Conservation (phyloP, 1,140 invertebrate species). For the Piezodorus guildinii region DNA sequence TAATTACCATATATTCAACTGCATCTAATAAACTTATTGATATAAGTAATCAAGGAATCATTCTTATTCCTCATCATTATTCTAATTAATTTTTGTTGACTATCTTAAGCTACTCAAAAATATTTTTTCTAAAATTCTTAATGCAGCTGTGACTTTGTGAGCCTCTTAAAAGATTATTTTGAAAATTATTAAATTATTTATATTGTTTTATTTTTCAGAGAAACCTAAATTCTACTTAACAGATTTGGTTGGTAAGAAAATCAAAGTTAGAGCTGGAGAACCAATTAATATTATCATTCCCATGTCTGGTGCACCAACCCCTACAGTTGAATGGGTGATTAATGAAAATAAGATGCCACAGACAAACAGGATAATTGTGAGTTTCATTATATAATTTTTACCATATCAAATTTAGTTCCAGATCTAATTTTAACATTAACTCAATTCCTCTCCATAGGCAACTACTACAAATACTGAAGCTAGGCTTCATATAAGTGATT, state of each 20-base stretch:
- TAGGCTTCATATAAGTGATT: slow-evolving; percentile 75
- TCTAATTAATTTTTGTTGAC: too few species aligned
- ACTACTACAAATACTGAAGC: slow-evolving; percentile 78
- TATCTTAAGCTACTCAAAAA: too few species aligned
- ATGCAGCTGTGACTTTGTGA: too few species aligned
- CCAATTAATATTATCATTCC: slow-evolving; percentile 91
- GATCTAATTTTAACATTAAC: slow-evolving; percentile 21
- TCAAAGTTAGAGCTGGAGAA: slow-evolving; percentile 94
- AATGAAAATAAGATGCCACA: slow-evolving; percentile 57
- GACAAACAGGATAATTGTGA: slow-evolving; percentile 56
- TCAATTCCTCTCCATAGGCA: slow-evolving; percentile 37
- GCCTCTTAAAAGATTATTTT: too few species aligned
- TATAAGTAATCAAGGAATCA: too few species aligned
- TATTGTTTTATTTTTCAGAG: slow-evolving; percentile 42
- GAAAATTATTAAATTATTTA: not conserved
- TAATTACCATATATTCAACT: too few species aligned
- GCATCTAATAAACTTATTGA: not conserved
- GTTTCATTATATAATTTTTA: slow-evolving; percentile 18
- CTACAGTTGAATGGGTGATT: slow-evolving; percentile 81
- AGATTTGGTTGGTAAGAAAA: slow-evolving; percentile 78
- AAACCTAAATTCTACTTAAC: slow-evolving; percentile 88
- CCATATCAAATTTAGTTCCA: not conserved
- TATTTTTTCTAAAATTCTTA: too few species aligned
- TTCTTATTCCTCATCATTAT: too few species aligned
- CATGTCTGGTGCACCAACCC: slow-evolving; percentile 84